Conservation (phyloP, 2,113 vertebrate genomes). For the Elgaria multicarinata region DNA sequence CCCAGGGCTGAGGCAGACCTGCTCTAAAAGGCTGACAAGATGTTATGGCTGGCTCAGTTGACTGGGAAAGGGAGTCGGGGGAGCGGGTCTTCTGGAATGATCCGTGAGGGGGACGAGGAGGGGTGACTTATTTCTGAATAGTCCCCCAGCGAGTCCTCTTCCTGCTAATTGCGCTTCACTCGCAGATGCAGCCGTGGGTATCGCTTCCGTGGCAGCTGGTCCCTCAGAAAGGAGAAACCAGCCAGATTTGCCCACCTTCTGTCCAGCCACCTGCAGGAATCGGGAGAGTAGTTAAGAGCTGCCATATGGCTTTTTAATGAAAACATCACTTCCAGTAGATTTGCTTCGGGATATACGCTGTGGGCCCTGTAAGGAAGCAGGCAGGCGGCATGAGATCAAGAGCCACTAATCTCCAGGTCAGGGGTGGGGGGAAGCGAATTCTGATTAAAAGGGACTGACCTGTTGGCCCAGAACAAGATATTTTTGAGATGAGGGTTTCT, state of each 20-base stretch:
- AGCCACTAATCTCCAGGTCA: not conserved
- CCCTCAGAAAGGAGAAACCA: slow-evolving; percentile 14
- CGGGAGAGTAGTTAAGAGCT: not conserved
- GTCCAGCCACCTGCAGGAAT: slow-evolving; percentile 24
- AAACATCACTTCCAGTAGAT: slow-evolving; percentile 12
- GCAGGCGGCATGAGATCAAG: not conserved
- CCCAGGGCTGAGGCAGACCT: not conserved
- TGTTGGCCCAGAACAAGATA: not conserved
- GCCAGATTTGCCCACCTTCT: slow-evolving; percentile 28
- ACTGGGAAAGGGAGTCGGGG: not conserved
- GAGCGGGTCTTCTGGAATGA: not conserved
- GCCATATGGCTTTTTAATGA: slow-evolving; percentile 39
- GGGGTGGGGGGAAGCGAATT: not conserved
- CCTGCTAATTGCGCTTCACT: not conserved
- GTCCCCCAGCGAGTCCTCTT: not conserved
- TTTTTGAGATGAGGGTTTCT: not conserved
- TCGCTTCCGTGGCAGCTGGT: not conserved
- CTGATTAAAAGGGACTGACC: slow-evolving; percentile 22
- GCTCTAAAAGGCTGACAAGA: not conserved
- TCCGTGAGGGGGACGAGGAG: not conserved
- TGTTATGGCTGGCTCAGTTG: not conserved
- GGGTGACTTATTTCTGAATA: not conserved
- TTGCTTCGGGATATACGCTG: not conserved
- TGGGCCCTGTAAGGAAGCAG: not conserved
- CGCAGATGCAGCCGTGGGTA: not conserved